These are phyloP conservation scores for Glyphotaelius pellucidus DNA, from an alignment of 2,888 invertebrate species.

Conservation along the genomic window DNA sequence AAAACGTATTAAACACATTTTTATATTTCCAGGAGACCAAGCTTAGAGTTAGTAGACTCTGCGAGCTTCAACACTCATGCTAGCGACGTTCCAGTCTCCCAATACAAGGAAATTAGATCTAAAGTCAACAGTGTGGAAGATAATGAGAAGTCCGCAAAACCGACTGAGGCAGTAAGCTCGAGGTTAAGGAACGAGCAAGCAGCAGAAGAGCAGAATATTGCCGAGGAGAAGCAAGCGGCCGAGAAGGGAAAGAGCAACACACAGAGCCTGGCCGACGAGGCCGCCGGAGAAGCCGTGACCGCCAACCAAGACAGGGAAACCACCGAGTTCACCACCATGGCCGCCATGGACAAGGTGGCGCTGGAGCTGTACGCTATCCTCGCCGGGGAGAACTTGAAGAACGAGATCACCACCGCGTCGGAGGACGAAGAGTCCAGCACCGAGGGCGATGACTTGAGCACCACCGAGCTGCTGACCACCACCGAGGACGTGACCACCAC, in stretches of 20 bases:
- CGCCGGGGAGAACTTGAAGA: slow-evolving; percentile 81
- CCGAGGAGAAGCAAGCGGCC: slow-evolving; percentile 68
- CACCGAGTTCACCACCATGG: slow-evolving; percentile 82
- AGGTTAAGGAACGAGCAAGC: slow-evolving; percentile 75
- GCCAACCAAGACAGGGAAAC: slow-evolving; percentile 72
- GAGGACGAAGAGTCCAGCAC: slow-evolving; percentile 73
- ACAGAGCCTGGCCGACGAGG: slow-evolving; percentile 74
- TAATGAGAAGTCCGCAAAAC: slow-evolving; percentile 73
- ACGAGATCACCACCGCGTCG: slow-evolving; percentile 74
- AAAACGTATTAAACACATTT: neutral
- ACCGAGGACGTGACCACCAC: slow-evolving; percentile 75
- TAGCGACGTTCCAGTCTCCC: slow-evolving; percentile 76
- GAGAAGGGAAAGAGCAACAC: slow-evolving; percentile 65
- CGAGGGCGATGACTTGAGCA: slow-evolving; percentile 72
- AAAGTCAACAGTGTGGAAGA: slow-evolving; percentile 76
- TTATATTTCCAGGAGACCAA: slow-evolving; percentile 79
- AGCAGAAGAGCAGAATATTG: slow-evolving; percentile 74
- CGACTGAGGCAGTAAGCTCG: slow-evolving; percentile 77
- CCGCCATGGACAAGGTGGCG: slow-evolving; percentile 89
- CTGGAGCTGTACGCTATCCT: slow-evolving; percentile 89
- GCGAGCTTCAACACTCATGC: slow-evolving; percentile 88
- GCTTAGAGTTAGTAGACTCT: slow-evolving; percentile 88
- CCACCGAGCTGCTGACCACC: slow-evolving; percentile 76
- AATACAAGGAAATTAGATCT: slow-evolving; percentile 75
- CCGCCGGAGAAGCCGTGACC: slow-evolving; percentile 71